Conservation (phyloP, 2,113 vertebrate species). For the Ceyx cyanopectus region DNA sequence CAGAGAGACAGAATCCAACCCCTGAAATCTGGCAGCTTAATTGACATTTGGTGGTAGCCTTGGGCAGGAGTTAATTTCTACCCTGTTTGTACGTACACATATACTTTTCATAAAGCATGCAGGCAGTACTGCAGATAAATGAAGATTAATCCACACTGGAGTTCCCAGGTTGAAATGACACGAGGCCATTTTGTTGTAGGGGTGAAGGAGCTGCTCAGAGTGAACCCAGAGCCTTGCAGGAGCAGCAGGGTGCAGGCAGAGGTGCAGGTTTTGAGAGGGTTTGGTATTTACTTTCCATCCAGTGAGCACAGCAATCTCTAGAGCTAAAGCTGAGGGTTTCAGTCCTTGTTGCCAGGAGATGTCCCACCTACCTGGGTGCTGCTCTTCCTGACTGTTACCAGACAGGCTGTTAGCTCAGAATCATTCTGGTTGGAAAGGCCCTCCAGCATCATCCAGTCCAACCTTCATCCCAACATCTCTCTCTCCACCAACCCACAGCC, state of each 20-base stretch:
- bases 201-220: slow-evolving; percentile 39
- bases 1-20: slow-evolving; percentile 61
- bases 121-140: slow-evolving; percentile 53
- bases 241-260: neutral
- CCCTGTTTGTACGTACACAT: slow-evolving; percentile 36
- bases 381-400: neutral
- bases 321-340: neutral
- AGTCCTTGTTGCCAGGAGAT: slow-evolving; percentile 11
- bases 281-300: slow-evolving; percentile 11
- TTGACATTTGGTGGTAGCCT: slow-evolving; percentile 73
- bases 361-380: neutral
- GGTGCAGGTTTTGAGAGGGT: neutral
- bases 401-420: neutral
- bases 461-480: no score
- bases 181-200: slow-evolving; percentile 41
- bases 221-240: slow-evolving; percentile 47
- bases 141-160: slow-evolving; percentile 47
- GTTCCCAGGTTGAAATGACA: slow-evolving; percentile 47
- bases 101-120: slow-evolving; percentile 45
- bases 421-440: no score
- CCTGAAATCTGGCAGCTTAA: slow-evolving; percentile 73
- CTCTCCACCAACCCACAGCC: no score
- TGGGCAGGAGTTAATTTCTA: slow-evolving; percentile 66
- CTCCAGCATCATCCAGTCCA: no score
- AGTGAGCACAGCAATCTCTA: neutral